Percentiles rank a stretch among this genome's conserved stretches.
Evolutionary conservation across 2,888 invertebrate species (phyloP).

Genomic region (Athripsodes cinereus): DNA sequence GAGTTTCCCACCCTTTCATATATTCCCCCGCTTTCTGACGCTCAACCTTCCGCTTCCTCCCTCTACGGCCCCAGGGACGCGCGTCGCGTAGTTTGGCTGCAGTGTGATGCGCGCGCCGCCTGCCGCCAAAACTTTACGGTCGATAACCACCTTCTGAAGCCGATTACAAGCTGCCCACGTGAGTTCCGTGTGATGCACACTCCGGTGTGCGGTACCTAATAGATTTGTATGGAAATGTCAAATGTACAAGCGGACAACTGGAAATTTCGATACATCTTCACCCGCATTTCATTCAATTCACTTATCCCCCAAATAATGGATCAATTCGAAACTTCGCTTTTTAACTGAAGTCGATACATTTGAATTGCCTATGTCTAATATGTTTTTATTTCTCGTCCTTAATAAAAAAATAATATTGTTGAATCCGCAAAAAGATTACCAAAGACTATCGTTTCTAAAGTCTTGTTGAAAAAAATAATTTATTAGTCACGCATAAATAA

Average conservation of each 20-base stretch:
- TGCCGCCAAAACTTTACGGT: conserved; percentile 12
- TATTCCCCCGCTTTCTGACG: background rate
- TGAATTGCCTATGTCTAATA: too few species aligned
- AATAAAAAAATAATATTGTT: too few species aligned
- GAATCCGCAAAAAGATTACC: too few species aligned
- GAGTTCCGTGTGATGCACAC: conserved; percentile 7
- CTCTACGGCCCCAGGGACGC: background rate
- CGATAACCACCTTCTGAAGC: conserved; percentile 10
- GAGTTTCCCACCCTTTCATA: background rate
- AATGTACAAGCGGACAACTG: too few species aligned
- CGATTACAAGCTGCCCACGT: conserved; percentile 10
- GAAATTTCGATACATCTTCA: conserved; percentile 1
- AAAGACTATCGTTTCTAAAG: too few species aligned
- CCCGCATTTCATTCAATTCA: conserved; percentile 2
- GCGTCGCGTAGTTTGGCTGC: conserved; percentile 9
- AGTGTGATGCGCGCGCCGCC: conserved; percentile 18
- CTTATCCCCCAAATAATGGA: too few species aligned
- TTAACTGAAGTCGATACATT: too few species aligned
- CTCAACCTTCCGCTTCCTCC: background rate
- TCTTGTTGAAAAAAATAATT: too few species aligned
- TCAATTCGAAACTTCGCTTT: too few species aligned
- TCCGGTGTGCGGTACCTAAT: background rate
- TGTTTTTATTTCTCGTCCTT: too few species aligned
- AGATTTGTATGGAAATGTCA: too few species aligned
- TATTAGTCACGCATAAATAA: too few species aligned